phyloP scores from a whole-genome alignment of 1,140 invertebrate species.

The Plectus sambesii region DNA sequence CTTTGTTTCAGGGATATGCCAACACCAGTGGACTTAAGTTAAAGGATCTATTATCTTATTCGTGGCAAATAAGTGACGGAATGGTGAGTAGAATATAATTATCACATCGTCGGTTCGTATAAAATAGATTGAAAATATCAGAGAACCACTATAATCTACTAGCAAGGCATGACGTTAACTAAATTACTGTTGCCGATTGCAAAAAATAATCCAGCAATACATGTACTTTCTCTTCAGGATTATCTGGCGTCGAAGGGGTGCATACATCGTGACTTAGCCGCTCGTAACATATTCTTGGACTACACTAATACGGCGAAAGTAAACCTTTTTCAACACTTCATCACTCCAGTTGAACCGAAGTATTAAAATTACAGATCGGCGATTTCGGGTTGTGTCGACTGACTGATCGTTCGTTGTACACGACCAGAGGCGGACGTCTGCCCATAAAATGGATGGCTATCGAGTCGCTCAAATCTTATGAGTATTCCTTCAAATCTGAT shows the following conservation, averaged over 20 bases:
- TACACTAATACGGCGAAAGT: constrained; percentile 13
- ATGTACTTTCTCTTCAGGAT: too few relatives aligned
- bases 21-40: constrained; percentile 8
- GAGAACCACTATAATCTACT: too few relatives aligned
- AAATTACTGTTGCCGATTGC: too few relatives aligned
- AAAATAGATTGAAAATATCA: too few relatives aligned
- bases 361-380: constrained; percentile 10
- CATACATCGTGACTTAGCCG: constrained; percentile 19
- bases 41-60: constrained; percentile 8
- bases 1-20: too few relatives aligned
- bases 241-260: constrained; percentile 10
- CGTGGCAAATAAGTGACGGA: constrained; percentile 15
- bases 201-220: too few relatives aligned
- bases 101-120: too few relatives aligned
- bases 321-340: constrained; percentile 8
- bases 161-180: too few relatives aligned
- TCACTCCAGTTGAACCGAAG: too few relatives aligned
- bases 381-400: constrained; percentile 18
- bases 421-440: constrained; percentile 18
- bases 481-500: constrained; percentile 14
- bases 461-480: constrained; percentile 10
- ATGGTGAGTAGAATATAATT: too few relatives aligned
- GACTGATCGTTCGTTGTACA: constrained; percentile 15
- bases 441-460: constrained; percentile 24
- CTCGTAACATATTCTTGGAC: constrained; percentile 16